Base-by-base conservation (phyloP, 2,113 vertebrate species). In the Neodon shergylaensis region DNA sequence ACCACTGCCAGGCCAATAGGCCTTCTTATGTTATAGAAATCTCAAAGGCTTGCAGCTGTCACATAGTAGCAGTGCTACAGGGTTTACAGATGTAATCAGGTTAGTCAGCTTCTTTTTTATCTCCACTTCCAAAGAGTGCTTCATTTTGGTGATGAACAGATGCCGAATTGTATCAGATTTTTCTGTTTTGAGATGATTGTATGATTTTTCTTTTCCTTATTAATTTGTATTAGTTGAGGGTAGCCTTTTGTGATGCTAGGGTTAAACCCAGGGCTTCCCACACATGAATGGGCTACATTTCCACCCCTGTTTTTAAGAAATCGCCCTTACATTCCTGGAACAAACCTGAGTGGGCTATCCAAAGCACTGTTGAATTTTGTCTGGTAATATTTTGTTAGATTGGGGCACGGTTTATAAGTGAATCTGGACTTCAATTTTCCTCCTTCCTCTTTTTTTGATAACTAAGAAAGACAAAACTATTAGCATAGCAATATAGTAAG, bases 331-430 rank as follows among this genome's bases (percentile, higher is more conserved):
- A 12, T 93, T 96, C 49, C 65, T 86, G 26, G n/a, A 91, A 82
- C 84, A 89, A 89, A 82, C 54, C 42, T 52, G 85, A 89, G 14
- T 87, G n/a, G 21, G 68, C 39, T n/a, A 22, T 74, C 11, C 70
- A 88, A 94, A 81, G 54, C 13, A 65, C 44, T 77, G 44, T 44
- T 97, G 39, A 44, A 39, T 94, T 94, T 84, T 85, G 65, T 77
- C 85, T 87, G 83, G 47, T 92, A 33, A 91, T 92, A 58, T 93
- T 95, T 84, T 91, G 24, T 88, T 88, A 88, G 54, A n/a, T 94
- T 76, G 81, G 88, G 63, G 3, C 33, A 76, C 24, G 77, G 66
- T 86, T 93, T 91, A 54, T 81, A 36, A 89, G 31, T 94, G 86
- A 84, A 78, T 54, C 31, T 91, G 33, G 81, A 54, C 39, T 92